These are phyloP conservation scores for Sapayoa aenigma DNA, from an alignment of 2,113 vertebrate species.

Conservation along the genomic window DNA sequence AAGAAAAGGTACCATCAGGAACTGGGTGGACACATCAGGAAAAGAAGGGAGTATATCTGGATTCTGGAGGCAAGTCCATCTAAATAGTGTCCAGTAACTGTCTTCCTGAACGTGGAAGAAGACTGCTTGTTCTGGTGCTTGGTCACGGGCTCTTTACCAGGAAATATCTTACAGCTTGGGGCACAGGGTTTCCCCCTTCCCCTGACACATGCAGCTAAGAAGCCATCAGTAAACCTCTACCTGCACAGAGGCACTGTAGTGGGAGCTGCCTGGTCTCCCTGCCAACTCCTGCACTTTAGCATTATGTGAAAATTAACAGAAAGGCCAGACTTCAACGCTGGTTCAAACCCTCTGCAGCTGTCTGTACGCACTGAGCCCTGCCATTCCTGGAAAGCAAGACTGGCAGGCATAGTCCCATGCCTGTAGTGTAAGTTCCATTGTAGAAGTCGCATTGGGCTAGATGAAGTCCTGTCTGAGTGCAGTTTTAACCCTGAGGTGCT, in stretches of 20 bases:
- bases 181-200: neutral
- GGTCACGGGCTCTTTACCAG: neutral
- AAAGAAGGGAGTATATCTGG: neutral
- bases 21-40: neutral
- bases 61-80: neutral
- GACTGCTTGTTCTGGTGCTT: neutral
- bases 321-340: neutral
- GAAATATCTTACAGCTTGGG: neutral
- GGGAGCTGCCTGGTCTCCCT: neutral
- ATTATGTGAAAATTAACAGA: neutral
- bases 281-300: neutral
- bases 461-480: neutral
- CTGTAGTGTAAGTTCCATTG: neutral
- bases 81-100: neutral
- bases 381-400: conserved; percentile 39
- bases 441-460: neutral
- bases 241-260: neutral
- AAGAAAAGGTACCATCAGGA: neutral
- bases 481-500: neutral
- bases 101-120: neutral
- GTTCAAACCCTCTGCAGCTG: neutral
- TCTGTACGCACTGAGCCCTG: neutral
- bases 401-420: neutral
- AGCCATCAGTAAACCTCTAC: neutral
- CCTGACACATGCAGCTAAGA: neutral